A percentile compares a stretch with the other conserved stretches of the same genome.
Conservation (phyloP, 2,113 vertebrate genomes). For the Hiodon alosoides region DNA sequence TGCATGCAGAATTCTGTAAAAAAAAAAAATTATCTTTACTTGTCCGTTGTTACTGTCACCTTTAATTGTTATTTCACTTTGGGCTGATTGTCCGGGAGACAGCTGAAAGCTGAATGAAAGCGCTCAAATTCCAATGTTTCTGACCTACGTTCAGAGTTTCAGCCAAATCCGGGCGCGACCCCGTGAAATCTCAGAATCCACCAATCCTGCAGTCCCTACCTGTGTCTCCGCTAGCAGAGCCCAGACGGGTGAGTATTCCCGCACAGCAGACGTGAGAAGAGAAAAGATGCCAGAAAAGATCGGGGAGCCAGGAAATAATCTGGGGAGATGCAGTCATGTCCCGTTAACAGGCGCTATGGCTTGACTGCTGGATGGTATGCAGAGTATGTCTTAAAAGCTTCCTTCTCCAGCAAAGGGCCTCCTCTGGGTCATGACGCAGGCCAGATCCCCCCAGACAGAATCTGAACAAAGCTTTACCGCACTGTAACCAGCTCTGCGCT, state of each 20-base stretch:
- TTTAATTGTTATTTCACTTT: no score
- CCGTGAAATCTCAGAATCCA: slow-evolving; percentile 23
- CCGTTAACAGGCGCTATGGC: background rate
- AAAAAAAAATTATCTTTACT: no score
- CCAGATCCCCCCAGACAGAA: background rate
- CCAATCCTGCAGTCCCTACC: background rate
- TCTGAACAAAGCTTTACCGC: no score
- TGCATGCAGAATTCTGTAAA: no score
- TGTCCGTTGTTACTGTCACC: no score
- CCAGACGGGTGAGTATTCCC: background rate
- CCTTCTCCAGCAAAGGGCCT: background rate
- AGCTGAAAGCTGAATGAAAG: background rate
- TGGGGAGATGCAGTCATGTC: background rate
- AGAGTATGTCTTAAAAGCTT: background rate
- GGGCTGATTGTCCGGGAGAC: background rate
- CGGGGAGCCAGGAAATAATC: background rate
- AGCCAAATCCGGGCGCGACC: slow-evolving; percentile 25
- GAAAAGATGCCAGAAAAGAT: background rate
- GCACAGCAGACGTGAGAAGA: background rate
- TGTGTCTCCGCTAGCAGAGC: background rate
- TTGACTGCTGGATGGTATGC: slow-evolving; percentile 2
- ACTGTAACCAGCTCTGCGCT: no score
- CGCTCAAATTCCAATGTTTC: slow-evolving; percentile 22
- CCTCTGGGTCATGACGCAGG: background rate
- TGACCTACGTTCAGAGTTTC: slow-evolving; percentile 39